Conservation (phyloP, 2,888 invertebrate species). For the Trichacis sp. region DNA sequence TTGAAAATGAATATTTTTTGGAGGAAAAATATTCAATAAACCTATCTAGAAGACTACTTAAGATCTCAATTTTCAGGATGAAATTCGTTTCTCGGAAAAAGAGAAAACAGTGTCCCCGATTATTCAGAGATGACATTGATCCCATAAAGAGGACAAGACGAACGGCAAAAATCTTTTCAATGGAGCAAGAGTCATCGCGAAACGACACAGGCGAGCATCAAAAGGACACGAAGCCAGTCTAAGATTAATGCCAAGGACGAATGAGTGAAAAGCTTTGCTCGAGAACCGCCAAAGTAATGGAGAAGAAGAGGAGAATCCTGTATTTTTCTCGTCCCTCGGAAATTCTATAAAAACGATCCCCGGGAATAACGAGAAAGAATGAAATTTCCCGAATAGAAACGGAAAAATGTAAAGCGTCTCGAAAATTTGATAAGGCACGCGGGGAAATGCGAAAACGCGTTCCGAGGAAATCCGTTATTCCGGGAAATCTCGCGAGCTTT, state of each 20-base stretch:
- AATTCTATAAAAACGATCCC: constrained; percentile 28
- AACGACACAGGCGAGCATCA: constrained; percentile 28
- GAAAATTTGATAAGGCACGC: constrained; percentile 17
- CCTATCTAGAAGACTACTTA: too few species aligned
- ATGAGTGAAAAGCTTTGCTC: constrained; percentile 36
- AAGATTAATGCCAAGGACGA: constrained; percentile 44
- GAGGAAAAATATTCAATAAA: too few species aligned
- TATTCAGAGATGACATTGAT: constrained; percentile 7
- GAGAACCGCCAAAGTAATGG: neutral
- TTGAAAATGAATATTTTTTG: too few species aligned
- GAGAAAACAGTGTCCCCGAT: neutral
- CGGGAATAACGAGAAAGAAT: constrained; percentile 20
- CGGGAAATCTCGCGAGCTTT: neutral
- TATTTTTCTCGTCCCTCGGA: constrained; percentile 19
- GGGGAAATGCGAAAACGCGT: constrained; percentile 11
- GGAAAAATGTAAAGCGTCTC: constrained; percentile 4
- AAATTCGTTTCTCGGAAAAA: neutral
- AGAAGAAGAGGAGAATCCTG: constrained; percentile 26
- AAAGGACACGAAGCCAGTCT: constrained; percentile 33
- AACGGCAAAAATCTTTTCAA: constrained; percentile 33
- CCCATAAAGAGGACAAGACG: constrained; percentile 14
- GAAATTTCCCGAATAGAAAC: constrained; percentile 14
- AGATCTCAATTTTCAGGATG: too few species aligned
- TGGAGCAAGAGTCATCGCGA: constrained; percentile 18
- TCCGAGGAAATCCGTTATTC: constrained; percentile 8